Evolutionary conservation across 2,888 invertebrate genomes (phyloP).

Genomic region (Nezara viridula): DNA sequence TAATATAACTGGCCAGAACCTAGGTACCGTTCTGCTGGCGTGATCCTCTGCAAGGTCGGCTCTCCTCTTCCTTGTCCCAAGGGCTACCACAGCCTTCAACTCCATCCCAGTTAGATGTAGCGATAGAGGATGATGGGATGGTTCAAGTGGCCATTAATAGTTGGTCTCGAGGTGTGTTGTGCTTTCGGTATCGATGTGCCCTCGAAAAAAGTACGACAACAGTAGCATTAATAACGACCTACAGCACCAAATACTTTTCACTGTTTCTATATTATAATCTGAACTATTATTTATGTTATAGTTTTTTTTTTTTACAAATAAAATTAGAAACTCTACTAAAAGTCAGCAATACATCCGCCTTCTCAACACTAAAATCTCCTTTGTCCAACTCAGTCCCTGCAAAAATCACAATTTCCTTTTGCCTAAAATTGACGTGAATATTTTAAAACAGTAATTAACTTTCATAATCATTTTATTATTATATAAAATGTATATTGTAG

Average conservation of each 20-base stretch:
- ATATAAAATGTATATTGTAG: no score
- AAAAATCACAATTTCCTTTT: no score
- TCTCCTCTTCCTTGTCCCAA: slow-evolving; percentile 39
- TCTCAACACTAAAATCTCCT: no score
- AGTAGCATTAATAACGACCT: neutral
- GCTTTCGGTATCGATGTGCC: neutral
- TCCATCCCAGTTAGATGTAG: neutral
- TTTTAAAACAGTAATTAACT: no score
- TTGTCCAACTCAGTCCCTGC: no score
- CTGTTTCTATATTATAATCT: neutral
- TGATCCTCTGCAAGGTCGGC: slow-evolving; percentile 15
- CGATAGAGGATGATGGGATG: neutral
- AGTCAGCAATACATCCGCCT: no score
- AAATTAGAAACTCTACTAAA: no score
- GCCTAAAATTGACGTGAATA: no score
- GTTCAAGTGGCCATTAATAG: neutral
- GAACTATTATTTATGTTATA: no score
- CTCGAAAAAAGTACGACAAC: neutral
- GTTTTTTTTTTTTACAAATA: no score
- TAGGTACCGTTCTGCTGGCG: slow-evolving; percentile 36
- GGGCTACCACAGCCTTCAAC: neutral
- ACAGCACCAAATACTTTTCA: neutral
- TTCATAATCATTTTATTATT: no score
- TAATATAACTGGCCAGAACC: slow-evolving; percentile 15
- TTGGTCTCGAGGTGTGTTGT: neutral